Conservation (phyloP, 2,888 invertebrate species). For the Luffia ferchaultella region DNA sequence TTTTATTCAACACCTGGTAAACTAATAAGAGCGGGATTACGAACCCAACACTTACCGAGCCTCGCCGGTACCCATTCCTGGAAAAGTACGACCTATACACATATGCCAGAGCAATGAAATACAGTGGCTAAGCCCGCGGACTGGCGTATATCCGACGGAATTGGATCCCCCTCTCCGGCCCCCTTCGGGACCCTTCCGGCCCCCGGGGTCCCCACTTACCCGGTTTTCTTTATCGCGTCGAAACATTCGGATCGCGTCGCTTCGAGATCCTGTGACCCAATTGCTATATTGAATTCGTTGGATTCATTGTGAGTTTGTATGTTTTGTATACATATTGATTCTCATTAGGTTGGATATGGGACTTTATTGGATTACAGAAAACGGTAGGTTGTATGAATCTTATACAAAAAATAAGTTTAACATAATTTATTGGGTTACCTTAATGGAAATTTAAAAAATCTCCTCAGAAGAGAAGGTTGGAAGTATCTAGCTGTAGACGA, state of each 20-base stretch:
- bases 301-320: slow-evolving; percentile 1
- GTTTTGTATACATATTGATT: neutral
- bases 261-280: slow-evolving; percentile 39
- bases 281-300: slow-evolving; percentile 29
- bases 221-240: slow-evolving; percentile 59
- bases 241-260: slow-evolving; percentile 55
- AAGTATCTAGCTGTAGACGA: too few relatives aligned
- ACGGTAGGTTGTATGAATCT: too few relatives aligned
- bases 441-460: too few relatives aligned
- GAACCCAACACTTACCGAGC: neutral
- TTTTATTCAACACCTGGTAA: neutral
- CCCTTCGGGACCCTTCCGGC: neutral
- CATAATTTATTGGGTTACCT: too few relatives aligned
- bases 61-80: neutral
- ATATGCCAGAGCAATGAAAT: neutral
- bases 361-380: neutral
- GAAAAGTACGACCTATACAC: neutral
- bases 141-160: slow-evolving; percentile 36
- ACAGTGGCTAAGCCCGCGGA: slow-evolving; percentile 23
- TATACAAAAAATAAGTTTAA: too few relatives aligned
- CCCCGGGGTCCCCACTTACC: slow-evolving; percentile 26
- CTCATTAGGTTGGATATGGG: neutral
- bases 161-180: slow-evolving; percentile 11
- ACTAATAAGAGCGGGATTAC: neutral
- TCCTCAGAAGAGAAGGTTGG: too few relatives aligned